Conservation (phyloP, 2,888 invertebrate species). For the Pachydiplax longipennis region DNA sequence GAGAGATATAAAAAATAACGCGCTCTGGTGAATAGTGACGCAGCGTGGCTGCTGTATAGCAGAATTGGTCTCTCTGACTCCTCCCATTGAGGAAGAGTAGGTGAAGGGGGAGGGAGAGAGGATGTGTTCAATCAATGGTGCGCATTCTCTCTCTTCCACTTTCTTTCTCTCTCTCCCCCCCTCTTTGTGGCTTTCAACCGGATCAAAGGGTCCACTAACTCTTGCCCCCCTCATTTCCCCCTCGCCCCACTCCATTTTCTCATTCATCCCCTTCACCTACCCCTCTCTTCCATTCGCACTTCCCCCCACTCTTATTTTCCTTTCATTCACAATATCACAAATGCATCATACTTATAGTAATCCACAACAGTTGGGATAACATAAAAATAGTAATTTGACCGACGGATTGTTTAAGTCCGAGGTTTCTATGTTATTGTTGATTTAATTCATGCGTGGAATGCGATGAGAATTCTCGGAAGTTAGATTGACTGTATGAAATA, state of each 20-base stretch:
- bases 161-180: background rate
- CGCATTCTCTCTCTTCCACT: background rate
- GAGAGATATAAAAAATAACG: background rate
- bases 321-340: background rate
- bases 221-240: background rate
- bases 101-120: slow-evolving; percentile 1
- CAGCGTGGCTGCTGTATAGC: background rate
- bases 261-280: background rate
- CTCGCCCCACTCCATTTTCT: background rate
- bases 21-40: background rate
- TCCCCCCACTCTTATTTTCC: background rate
- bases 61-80: background rate
- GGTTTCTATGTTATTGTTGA: too few relatives aligned
- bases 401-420: too few relatives aligned
- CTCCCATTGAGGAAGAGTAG: slow-evolving; percentile 16
- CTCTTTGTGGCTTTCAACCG: slow-evolving; percentile 17
- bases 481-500: too few relatives aligned
- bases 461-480: too few relatives aligned
- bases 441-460: too few relatives aligned
- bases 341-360: too few relatives aligned
- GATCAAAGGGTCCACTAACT: slow-evolving; percentile 21
- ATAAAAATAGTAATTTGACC: too few relatives aligned
- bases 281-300: background rate
- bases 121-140: slow-evolving; percentile 40
- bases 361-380: too few relatives aligned